These are phyloP conservation scores for Ferrisia virgata DNA, from an alignment of 2,888 invertebrate species.

Conservation along the genomic window DNA sequence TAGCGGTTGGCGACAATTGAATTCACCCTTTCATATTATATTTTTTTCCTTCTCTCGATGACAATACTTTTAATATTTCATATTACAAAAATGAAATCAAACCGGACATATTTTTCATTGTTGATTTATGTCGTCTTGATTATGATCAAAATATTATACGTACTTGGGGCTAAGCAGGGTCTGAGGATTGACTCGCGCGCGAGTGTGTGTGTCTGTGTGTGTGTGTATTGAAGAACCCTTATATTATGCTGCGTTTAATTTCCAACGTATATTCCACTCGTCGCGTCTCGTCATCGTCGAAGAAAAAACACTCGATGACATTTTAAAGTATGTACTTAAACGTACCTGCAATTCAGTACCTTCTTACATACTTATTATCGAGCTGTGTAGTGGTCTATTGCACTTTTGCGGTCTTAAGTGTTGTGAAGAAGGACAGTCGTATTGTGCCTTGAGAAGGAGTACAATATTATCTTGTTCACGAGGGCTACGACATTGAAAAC, in stretches of 20 bases:
- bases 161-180: not conserved
- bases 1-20: not conserved
- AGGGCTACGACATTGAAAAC: not conserved
- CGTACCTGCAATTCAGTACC: too few relatives aligned
- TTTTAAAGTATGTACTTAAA: not conserved
- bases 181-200: not conserved
- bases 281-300: too few relatives aligned
- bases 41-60: constrained; percentile 6
- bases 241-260: not conserved
- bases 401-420: not conserved
- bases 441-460: too few relatives aligned
- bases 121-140: constrained; percentile 40
- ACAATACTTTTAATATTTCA: constrained; percentile 43
- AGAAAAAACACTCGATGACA: not conserved
- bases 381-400: not conserved
- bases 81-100: constrained; percentile 38
- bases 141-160: constrained; percentile 39
- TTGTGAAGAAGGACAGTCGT: not conserved
- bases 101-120: constrained; percentile 44
- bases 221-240: not conserved
- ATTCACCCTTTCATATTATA: not conserved
- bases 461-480: not conserved
- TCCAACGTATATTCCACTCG: not conserved
- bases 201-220: too few relatives aligned
- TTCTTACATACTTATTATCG: too few relatives aligned